Conservation (phyloP, 1,140 invertebrate species). For the Drosophila truncata region DNA sequence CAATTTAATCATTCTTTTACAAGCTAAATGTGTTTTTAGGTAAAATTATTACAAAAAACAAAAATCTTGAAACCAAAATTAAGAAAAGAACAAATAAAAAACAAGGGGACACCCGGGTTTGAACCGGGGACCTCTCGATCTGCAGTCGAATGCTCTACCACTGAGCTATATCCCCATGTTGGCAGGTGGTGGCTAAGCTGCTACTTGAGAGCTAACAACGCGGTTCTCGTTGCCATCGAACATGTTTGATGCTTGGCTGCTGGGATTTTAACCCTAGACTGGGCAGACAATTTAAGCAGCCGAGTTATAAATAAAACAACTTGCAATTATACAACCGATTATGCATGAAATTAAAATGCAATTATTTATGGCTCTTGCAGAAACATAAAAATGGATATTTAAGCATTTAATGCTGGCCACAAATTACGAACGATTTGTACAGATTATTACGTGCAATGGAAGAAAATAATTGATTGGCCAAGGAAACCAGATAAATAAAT, state of each 20-base stretch:
- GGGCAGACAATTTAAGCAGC: neutral
- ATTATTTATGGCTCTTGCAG: conserved; percentile 4
- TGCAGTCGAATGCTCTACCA: conserved; percentile 97
- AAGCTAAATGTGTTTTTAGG: too few relatives aligned
- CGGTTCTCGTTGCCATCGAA: neutral
- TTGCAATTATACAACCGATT: conserved; percentile 14
- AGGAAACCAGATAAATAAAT: neutral
- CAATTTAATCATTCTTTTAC: neutral
- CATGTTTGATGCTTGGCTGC: conserved; percentile 11
- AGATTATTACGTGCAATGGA: neutral
- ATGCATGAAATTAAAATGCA: conserved; percentile 5
- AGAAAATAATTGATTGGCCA: conserved; percentile 1
- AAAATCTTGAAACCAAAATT: neutral
- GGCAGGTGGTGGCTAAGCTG: neutral
- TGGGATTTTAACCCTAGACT: conserved; percentile 17
- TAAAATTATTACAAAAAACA: too few relatives aligned
- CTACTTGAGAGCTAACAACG: neutral
- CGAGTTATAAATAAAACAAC: conserved; percentile 11
- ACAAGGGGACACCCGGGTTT: conserved; percentile 96
- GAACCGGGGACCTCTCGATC: conserved; percentile 97
- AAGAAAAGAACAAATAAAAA: conserved; percentile 19
- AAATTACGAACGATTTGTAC: conserved; percentile 6
- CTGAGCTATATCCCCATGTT: conserved; percentile 93
- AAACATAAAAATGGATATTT: conserved; percentile 14
- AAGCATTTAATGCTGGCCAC: neutral